A percentile compares a stretch with the other conserved stretches of the same genome.
These are phyloP conservation scores for Sebastes hubbsi DNA, from an alignment of 2,797 vertebrate species.

Conservation along the genomic window DNA sequence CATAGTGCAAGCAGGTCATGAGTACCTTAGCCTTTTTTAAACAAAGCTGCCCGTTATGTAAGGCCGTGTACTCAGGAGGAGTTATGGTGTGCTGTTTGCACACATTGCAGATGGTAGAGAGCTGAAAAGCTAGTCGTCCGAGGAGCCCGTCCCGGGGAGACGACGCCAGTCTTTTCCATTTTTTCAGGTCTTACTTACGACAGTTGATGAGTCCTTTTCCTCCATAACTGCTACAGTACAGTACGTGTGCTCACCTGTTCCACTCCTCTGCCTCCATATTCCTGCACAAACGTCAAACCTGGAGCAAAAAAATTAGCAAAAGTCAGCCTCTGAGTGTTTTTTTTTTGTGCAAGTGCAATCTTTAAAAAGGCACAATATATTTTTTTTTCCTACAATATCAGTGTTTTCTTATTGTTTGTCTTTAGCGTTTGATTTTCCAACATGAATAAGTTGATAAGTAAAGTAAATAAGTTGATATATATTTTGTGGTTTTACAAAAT, in stretches of 20 bases:
- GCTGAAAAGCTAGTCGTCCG: slow-evolving; percentile 43
- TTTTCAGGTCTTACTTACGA: slow-evolving; percentile 7
- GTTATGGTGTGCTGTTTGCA: slow-evolving; percentile 28
- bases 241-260: background rate
- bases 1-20: slow-evolving; percentile 53
- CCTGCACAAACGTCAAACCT: slow-evolving; percentile 55
- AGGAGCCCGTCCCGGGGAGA: slow-evolving; percentile 1
- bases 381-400: background rate
- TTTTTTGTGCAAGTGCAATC: background rate
- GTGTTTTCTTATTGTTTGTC: background rate
- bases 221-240: slow-evolving; percentile 4
- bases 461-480: background rate
- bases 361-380: background rate
- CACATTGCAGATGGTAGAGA: slow-evolving; percentile 49
- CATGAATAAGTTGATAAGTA: background rate
- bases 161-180: background rate
- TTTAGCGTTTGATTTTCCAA: background rate
- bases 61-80: slow-evolving; percentile 40
- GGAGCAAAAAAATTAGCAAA: background rate
- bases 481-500: background rate
- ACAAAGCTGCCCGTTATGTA: slow-evolving; percentile 51
- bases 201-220: slow-evolving; percentile 15
- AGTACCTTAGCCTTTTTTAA: slow-evolving; percentile 39
- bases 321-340: background rate
- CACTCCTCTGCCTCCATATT: background rate